Base-by-base conservation (phyloP, 2,888 invertebrate species). In the Tipula unca region DNA sequence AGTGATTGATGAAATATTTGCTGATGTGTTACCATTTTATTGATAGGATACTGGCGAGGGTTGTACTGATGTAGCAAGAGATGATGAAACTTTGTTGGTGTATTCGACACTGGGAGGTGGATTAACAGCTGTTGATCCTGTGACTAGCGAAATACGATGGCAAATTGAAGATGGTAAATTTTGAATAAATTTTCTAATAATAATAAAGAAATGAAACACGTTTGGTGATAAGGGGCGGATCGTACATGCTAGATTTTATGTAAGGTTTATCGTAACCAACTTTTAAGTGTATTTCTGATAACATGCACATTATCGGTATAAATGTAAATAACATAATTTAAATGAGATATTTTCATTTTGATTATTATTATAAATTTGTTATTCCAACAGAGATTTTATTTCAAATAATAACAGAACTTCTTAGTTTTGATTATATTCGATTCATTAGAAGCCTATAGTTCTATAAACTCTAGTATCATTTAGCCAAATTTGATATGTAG, bases 91-190 rank as follows among this genome's bases (percentile, higher is more conserved):
- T 87, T 92, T 96, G 82, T 91, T 99, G 88, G 93, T 99, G 87
- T 95, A 98, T 89, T 97, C 98, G 83, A 99, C 99, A 84, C 93
- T 99, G 88, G 97, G 98, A 89, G 99, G 99, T 87, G 95, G 95
- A 87, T 94, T 99, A 89, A 94, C 96, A 87, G 98, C 97, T n/a
- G 93, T 99, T 85, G 96, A 97, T 89, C 95, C 96, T 88, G 92
- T 94, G 87, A 94, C 96, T 86, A 99, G 99, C 86, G 93, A 94
- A 89, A 93, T 96, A 88, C 94, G 95, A 88, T 99, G 99, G 99
- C 95, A 94, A 89, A 93, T 98, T 87, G 95, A 96, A 91, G 97
- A 99, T 92, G 97, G 96, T 96, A 93, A 92, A 90, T 89, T 17
- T 69, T 17, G 17, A 84, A 17, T 29, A n/a, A n/a, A 8, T 29